phyloP scores from a whole-genome alignment of 2,797 vertebrate genomes.

The Naso thynnoides region DNA sequence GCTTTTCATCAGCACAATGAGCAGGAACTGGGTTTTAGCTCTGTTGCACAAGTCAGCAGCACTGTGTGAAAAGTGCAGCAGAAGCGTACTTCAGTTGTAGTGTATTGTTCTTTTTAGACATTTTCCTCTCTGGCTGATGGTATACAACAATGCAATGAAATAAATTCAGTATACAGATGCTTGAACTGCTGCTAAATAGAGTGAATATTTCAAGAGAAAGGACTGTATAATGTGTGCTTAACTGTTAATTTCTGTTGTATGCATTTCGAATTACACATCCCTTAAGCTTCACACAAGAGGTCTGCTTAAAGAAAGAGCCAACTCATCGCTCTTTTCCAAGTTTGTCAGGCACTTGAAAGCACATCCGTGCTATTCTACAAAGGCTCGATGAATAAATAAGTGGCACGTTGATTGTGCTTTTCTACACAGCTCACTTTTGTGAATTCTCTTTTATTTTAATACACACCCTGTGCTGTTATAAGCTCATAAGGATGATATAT shows the following conservation, averaged over 20 bases:
- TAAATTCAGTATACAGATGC: constrained; percentile 3
- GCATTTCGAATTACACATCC: constrained; percentile 13
- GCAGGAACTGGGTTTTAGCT: constrained; percentile 33
- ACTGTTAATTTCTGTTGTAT: constrained; percentile 37
- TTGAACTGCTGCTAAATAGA: constrained; percentile 12
- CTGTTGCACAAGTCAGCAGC: constrained; percentile 32
- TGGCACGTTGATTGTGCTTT: constrained; percentile 33
- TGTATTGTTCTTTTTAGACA: constrained; percentile 33
- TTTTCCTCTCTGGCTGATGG: constrained; percentile 37
- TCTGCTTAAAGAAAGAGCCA: constrained; percentile 45
- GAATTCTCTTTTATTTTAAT: constrained; percentile 63
- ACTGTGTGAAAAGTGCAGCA: constrained; percentile 35
- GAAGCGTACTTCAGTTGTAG: constrained; percentile 32
- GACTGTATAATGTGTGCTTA: constrained; percentile 11
- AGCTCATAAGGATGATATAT: constrained; percentile 76
- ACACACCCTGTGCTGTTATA: constrained; percentile 35
- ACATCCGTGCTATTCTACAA: constrained; percentile 37
- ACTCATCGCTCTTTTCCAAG: constrained; percentile 33
- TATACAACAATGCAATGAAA: constrained; percentile 8
- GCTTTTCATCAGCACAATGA: constrained; percentile 35
- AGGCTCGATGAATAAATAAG: constrained; percentile 53
- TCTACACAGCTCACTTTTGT: constrained; percentile 32
- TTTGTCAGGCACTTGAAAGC: constrained; percentile 39
- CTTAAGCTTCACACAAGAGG: constrained; percentile 31
- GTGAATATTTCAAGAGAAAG: constrained; percentile 17